Percentiles rank a stretch among this genome's conserved stretches.
Conservation (phyloP, 64 coral and sea anemone species). For the Anthopleura sola region DNA sequence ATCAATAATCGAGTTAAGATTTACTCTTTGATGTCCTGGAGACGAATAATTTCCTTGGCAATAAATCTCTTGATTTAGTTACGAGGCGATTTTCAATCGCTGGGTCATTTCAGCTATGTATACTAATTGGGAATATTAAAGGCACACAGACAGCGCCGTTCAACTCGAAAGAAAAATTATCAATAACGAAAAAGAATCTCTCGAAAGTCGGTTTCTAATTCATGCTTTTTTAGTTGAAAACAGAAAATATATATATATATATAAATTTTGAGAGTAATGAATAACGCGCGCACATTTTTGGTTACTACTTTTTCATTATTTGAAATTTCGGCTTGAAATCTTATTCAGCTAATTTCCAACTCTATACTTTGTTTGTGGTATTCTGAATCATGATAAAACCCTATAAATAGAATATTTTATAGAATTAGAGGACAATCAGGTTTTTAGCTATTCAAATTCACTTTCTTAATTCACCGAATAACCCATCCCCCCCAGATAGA, state of each 20-base stretch:
- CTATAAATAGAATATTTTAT: too few species aligned
- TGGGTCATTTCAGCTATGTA: not conserved
- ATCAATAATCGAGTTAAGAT: slow-evolving; percentile 2
- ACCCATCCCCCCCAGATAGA: not conserved
- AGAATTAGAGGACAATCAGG: too few species aligned
- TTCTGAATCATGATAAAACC: too few species aligned
- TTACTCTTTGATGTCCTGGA: not conserved
- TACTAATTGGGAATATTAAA: not conserved
- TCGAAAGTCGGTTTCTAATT: not conserved
- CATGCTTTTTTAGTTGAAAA: too few species aligned
- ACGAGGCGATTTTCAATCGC: not conserved
- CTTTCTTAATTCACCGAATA: not conserved
- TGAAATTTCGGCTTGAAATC: too few species aligned
- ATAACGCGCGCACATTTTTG: too few species aligned
- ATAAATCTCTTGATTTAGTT: slow-evolving; percentile 3
- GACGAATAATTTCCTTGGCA: not conserved
- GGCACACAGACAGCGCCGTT: not conserved
- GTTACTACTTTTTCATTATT: too few species aligned
- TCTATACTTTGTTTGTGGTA: too few species aligned
- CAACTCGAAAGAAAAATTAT: not conserved
- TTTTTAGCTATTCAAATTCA: not conserved
- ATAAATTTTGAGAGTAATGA: too few species aligned
- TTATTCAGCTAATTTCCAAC: too few species aligned
- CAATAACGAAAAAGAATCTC: not conserved
- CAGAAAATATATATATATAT: too few species aligned